Base-by-base conservation (phyloP, 1,140 invertebrate species). In the Heliconius hermathena region DNA sequence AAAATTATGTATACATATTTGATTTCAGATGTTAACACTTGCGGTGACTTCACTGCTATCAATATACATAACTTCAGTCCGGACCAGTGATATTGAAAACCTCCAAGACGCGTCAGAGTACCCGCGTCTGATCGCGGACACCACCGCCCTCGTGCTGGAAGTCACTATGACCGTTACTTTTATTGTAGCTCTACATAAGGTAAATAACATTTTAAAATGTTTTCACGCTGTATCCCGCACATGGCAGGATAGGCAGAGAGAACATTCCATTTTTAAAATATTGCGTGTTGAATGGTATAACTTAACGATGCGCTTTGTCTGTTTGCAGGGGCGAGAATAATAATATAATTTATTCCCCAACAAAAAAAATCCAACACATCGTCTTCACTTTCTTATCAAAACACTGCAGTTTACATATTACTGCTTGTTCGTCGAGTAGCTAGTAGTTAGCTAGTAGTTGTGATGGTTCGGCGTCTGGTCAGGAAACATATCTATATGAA, bases 101-200 rank as follows among this genome's bases (percentile, higher is more conserved):
- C 52, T 85, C 0, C 38, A 72, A 22, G 83, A 85, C 18, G 74
- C 66, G 0, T 84, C 86, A 0, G 91, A 93, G 78, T 88, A 84
- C 73, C 89, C 89, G 0, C 84, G 91, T 0, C 83, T 93, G 1
- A 88, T 93, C 54, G 80, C 86, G 3, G 91, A 93, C 82, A 88
- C 86, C 38, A 82, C 85, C 1, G 91, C 87, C 0, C 77, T 93
- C 52, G 77, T 90, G 6, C 33, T 93, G 9, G 92, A 94, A 66
- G 76, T 88, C 8, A 73, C 78, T 18, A 91, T 93, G 88, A 90
- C 90, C 0, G 72, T 91, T 18, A 83, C 82, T 6, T 91, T 94
- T 76, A 91, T 94, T 9, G 84, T 92, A 1, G 92, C 89, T 9
- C 82, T 94, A 20, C 92, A 94, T 83, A 88, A 77, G 89, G 92